These are phyloP conservation scores for Adelosebastes latens DNA, from an alignment of 2,797 vertebrate genomes.

Conservation along the genomic window DNA sequence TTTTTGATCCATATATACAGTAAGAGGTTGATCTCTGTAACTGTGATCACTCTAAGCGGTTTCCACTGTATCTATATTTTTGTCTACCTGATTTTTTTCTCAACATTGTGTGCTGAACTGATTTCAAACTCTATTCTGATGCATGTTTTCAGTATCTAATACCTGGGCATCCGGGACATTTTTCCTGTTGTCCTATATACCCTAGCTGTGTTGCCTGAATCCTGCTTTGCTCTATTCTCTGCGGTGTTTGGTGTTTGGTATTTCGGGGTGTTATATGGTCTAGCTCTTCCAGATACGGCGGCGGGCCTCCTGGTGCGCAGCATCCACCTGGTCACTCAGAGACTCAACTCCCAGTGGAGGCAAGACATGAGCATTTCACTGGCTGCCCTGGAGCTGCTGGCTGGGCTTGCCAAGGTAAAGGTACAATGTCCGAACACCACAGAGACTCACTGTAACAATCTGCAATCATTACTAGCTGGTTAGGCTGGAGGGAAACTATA, in stretches of 20 bases:
- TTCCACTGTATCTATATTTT: background rate
- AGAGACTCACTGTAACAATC: background rate
- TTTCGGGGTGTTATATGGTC: slow-evolving; percentile 84
- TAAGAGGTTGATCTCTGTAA: too few species aligned
- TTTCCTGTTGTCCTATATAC: slow-evolving; percentile 13
- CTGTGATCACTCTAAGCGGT: too few species aligned
- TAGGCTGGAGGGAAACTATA: background rate
- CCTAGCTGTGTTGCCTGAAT: slow-evolving; percentile 46
- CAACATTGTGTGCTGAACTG: slow-evolving; percentile 29
- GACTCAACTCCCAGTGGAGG: slow-evolving; percentile 95
- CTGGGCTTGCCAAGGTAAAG: slow-evolving; percentile 94
- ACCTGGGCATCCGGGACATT: background rate
- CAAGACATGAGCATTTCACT: slow-evolving; percentile 97
- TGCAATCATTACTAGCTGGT: background rate
- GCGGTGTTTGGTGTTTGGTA: slow-evolving; percentile 90
- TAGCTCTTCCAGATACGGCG: slow-evolving; percentile 98
- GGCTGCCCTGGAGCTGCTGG: slow-evolving; percentile 94
- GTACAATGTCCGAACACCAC: background rate
- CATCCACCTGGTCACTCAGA: slow-evolving; percentile 96
- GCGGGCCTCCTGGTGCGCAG: slow-evolving; percentile 95
- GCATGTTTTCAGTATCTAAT: slow-evolving; percentile 52
- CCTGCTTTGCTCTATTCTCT: slow-evolving; percentile 81
- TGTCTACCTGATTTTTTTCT: background rate
- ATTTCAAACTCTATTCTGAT: slow-evolving; percentile 16
- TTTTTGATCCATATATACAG: too few species aligned